Evolutionary conservation across 2,113 vertebrate genomes (phyloP), one percentile per base, ranked within the genome.

Genomic region (Phalacrocorax aristotelis): DNA sequence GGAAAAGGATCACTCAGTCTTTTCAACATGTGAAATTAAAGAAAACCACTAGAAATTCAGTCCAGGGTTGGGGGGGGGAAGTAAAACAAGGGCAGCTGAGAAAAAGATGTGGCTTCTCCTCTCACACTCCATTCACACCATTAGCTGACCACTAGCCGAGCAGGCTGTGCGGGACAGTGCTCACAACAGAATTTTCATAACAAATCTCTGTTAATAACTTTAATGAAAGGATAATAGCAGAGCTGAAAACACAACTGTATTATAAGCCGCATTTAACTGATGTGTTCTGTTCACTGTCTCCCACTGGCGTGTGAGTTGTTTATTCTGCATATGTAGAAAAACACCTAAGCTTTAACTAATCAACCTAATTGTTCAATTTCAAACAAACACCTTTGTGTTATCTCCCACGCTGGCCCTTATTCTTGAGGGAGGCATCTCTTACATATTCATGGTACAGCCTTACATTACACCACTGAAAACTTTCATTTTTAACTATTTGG

Each of bases 1-100:
- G 97, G 84, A 38, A 95, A 88, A 84, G 96, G 89, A 79, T 87
- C 95, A 75, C 93, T 94, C 78, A 19, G 52, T 66, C 96, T 95
- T 97, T 97, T 96, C 96, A 95, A 95, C 66, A 55, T 93, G 89
- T 87, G 97, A 95, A 97, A 96, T 95, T 91, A 95, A 97, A 91
- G 91, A 83, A 95, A 93, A 40, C 21, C 89, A 86, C 82, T 85
- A 62, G 86, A 92, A 92, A 95, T 91, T 91, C 92, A 65, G 65
- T 15, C 2, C 26, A 60, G 70, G 81, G 61, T 58, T 60, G 54
- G 16, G 85, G 65, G 40, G 66, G 71, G 60, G 65, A 36, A 52
- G 71, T 57, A 13, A 40, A 66, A 1, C 26, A 34, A 32, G 34
- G 80, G 34, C 65, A 69, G 87, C 76, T 82, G 94, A 83, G 95